Base-by-base conservation (phyloP, 2,113 vertebrate species). In the Centropus bengalensis region DNA sequence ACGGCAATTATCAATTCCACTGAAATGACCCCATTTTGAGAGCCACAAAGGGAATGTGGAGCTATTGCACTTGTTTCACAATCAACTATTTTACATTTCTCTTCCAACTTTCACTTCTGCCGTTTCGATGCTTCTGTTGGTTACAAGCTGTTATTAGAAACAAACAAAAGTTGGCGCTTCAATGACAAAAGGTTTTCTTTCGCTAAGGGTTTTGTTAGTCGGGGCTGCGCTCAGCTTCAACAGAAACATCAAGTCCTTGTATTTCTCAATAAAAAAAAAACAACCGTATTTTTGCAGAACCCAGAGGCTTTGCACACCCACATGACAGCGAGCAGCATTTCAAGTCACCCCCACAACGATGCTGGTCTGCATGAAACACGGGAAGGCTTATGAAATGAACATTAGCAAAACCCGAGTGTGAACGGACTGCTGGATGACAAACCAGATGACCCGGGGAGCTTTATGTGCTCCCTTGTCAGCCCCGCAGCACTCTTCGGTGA, bases 291-390 rank as follows among this genome's bases (percentile, higher is more conserved):
- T 60, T 70, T 74, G 28, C 58, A 93, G 40, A 83, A 77, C 17
- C 13, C 67, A 79, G 30, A 73, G 45, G 69, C 44, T 79, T 7
- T 21, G 21, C 33, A 69, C 24, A 58, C 9, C 28, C 1, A 2
- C 14, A 32, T 1, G 19, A 54, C 3, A 4, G 58, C 24, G 22
- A 78, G 26, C 1, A 78, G 32, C 55, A 38, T 58, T 63, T 60
- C 30, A 68, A 47, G 66, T 59, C 32, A 74, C 11, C 22, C 17
- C 18, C 2, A 0, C n/a, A 60, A 56, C 0, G 0, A 76, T 32
- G 22, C 8, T 30, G 60, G 13, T 17, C 18, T 12, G 47, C 27
- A 49, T 0, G 12, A 76, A 89, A 62, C 12, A 5, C 0, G 1
- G 26, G 4, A 75, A 81, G 1, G 3, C 19, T 67, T 32, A 52